A percentile compares a stretch with the other conserved stretches of the same genome.
Conservation (phyloP, 2,797 vertebrate species). For the Crocodylus rhombifer region DNA sequence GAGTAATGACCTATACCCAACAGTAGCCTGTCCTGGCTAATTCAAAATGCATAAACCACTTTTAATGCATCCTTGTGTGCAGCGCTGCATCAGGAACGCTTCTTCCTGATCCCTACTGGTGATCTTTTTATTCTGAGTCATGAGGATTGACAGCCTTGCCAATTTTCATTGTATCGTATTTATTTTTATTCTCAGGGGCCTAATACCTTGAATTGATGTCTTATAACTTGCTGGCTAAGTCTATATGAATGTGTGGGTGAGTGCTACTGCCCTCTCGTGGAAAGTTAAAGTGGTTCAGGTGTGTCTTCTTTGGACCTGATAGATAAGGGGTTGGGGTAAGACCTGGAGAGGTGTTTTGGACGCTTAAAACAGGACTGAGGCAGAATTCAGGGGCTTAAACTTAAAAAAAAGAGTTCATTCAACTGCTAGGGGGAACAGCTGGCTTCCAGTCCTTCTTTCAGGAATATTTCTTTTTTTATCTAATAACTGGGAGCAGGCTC, state of each 20-base stretch:
- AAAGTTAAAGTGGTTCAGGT: accelerated
- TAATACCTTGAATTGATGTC: background rate
- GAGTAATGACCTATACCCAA: background rate
- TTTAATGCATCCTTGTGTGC: background rate
- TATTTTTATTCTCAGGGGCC: accelerated
- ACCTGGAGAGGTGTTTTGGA: too few relatives aligned
- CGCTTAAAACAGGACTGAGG: too few relatives aligned
- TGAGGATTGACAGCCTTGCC: too few relatives aligned
- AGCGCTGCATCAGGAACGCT: background rate
- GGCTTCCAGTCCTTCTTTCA: too few relatives aligned
- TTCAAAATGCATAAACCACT: background rate
- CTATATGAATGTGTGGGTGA: background rate
- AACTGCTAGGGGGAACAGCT: too few relatives aligned
- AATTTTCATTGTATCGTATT: too few relatives aligned
- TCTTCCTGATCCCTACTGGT: background rate
- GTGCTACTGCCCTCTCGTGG: background rate
- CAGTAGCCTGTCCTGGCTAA: background rate
- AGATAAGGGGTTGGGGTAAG: accelerated
- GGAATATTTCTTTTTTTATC: too few relatives aligned
- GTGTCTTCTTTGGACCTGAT: accelerated
- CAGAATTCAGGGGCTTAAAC: too few relatives aligned
- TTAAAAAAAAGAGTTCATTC: too few relatives aligned
- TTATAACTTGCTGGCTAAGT: background rate
- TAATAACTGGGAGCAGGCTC: too few relatives aligned
- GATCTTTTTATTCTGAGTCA: background rate